Conservation (phyloP, 2,888 invertebrate species). For the Dilophus febrilis region DNA sequence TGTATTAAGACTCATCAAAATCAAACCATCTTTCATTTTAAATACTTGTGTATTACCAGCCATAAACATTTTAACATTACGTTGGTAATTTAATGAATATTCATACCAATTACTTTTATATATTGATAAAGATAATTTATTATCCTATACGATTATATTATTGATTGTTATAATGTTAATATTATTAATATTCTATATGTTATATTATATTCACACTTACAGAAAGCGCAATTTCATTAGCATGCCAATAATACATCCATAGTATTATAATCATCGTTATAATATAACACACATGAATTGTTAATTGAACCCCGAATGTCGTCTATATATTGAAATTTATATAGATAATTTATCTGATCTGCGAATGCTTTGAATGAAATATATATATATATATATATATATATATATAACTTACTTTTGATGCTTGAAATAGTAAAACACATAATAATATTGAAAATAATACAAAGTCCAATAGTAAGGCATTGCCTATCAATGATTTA, state of each 20-base stretch:
- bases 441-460: conserved; percentile 7
- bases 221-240: conserved; percentile 6
- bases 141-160: conserved; percentile 1
- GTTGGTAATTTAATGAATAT: not conserved
- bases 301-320: conserved; percentile 2
- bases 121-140: conserved; percentile 3
- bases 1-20: conserved; percentile 6
- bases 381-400: not conserved
- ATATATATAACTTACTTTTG: conserved; percentile 1
- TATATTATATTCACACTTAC: too few relatives aligned
- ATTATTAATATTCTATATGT: too few relatives aligned
- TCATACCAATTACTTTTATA: conserved; percentile 6
- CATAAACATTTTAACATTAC: conserved; percentile 5
- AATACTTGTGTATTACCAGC: conserved; percentile 2
- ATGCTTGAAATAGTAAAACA: conserved; percentile 6
- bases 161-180: too few relatives aligned
- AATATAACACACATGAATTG: conserved; percentile 6
- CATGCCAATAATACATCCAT: conserved; percentile 9
- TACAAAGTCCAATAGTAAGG: conserved; percentile 8
- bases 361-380: not conserved
- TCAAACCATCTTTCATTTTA: conserved; percentile 6
- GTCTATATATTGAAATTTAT: not conserved
- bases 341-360: too few relatives aligned
- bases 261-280: conserved; percentile 7
- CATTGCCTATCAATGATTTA: conserved; percentile 2